Conservation (phyloP, 2,113 vertebrate genomes). For the Elachura formosa region DNA sequence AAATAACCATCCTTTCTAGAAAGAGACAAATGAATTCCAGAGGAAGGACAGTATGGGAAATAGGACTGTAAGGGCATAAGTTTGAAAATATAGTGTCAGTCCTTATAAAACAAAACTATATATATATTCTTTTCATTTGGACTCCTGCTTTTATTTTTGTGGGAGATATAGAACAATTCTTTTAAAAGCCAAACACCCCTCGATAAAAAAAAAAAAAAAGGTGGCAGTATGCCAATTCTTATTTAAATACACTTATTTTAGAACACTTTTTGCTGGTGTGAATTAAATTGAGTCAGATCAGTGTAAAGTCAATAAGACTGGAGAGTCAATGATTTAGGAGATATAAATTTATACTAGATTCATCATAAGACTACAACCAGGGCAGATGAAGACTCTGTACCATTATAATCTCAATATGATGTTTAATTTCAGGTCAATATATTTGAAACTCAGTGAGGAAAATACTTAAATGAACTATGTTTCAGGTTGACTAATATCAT, state of each 20-base stretch:
- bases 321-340: background rate
- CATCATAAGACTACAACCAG: background rate
- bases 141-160: background rate
- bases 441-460: background rate
- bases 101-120: background rate
- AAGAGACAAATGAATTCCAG: background rate
- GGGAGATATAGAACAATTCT: background rate
- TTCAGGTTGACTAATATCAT: background rate
- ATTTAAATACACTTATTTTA: background rate
- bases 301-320: background rate
- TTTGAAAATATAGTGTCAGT: background rate
- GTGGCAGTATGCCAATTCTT: background rate
- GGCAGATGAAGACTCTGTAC: background rate
- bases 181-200: rapidly evolving
- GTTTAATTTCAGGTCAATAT: background rate
- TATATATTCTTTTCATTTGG: background rate
- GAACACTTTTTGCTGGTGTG: background rate
- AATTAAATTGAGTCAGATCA: background rate
- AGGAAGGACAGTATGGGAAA: background rate
- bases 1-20: background rate
- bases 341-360: background rate
- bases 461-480: background rate
- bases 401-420: background rate
- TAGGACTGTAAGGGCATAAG: background rate
- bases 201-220: rapidly evolving